Percentiles rank a stretch among this genome's conserved stretches.
Evolutionary conservation across 2,888 invertebrate species (phyloP).

Genomic region (Perdita meconis): DNA sequence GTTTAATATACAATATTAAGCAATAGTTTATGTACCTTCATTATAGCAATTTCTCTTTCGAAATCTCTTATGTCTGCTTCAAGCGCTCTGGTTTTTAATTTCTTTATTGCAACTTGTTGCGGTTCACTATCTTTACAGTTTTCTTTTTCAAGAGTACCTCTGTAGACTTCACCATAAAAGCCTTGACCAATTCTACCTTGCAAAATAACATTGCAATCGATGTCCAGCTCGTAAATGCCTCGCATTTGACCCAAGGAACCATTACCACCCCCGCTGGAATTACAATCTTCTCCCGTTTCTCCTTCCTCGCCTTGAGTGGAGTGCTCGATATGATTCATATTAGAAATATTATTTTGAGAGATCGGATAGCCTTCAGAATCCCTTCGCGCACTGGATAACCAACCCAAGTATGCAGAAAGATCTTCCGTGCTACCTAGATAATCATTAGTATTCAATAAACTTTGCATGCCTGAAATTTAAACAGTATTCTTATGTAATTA

Average conservation of each 20-base stretch:
- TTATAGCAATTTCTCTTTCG: constrained; percentile 93
- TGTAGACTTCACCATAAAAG: constrained; percentile 94
- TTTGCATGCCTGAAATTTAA: constrained; percentile 57
- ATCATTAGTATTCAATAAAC: constrained; percentile 62
- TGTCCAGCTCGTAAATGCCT: constrained; percentile 86
- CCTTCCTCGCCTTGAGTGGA: constrained; percentile 35
- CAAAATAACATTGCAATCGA: constrained; percentile 87
- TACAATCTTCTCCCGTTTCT: constrained; percentile 32
- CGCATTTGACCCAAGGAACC: constrained; percentile 83
- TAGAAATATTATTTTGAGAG: constrained; percentile 34
- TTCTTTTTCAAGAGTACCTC: constrained; percentile 89
- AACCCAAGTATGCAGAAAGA: constrained; percentile 59
- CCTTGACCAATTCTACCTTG: constrained; percentile 90
- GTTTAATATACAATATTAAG: background rate
- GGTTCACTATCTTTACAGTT: constrained; percentile 85
- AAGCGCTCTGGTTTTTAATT: constrained; percentile 86
- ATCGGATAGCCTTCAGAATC: constrained; percentile 47
- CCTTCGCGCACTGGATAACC: constrained; percentile 70
- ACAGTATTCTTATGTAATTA: background rate
- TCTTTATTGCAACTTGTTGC: constrained; percentile 89
- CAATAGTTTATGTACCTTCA: constrained; percentile 88
- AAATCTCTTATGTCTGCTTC: constrained; percentile 89
- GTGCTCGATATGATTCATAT: constrained; percentile 47
- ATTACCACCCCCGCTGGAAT: constrained; percentile 54
- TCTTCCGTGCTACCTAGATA: constrained; percentile 72